Evolutionary conservation across 2,797 vertebrate species (phyloP), one percentile per base, ranked within the genome.

Genomic region (Cottoperca gobio): DNA sequence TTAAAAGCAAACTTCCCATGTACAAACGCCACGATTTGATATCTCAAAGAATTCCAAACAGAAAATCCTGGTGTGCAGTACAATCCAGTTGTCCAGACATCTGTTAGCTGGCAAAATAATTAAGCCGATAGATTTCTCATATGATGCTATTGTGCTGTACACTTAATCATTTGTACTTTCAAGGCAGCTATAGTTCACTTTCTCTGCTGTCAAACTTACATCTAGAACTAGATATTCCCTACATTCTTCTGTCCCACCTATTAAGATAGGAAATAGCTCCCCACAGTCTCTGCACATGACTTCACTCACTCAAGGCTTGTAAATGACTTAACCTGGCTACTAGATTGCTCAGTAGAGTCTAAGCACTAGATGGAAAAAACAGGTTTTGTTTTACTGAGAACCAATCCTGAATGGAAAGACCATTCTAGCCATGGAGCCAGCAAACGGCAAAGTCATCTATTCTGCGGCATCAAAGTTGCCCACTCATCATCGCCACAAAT

Each of bases 401-500:
- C 31, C 59, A 78, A 76, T 76, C 66, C 58, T 72, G 76, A 68
- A 83, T 85, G 89, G 90, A 91, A 89, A 90, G 78, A 69, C 61
- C 70, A 72, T 79, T 83, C 16, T 28, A 79, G 53, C 64, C 42
- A 70, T 37, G 69, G 78, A 78, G 82, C 72, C 70, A 24, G 58
- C 79, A 63, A 72, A 82, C 59, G 73, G 88, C 73, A 79, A 69
- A 76, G 66, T 73, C 85, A 91, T 91, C 68, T 86, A 70, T 87
- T 88, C 67, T 91, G 85, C 52, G 88, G 90, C 78, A 82, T 82
- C 61, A 71, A 84, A 88, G 82, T 82, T 90, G 85, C 86, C 81
- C 82, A 88, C 81, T 92, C 90, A 90, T 90, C 86, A 88, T 73
- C 68, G 46, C 91, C 88, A 85, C 89, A 92, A 83, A 92, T 93